Evolutionary conservation across 2,888 invertebrate species (phyloP).

Genomic region (Luperina nickerlii): DNA sequence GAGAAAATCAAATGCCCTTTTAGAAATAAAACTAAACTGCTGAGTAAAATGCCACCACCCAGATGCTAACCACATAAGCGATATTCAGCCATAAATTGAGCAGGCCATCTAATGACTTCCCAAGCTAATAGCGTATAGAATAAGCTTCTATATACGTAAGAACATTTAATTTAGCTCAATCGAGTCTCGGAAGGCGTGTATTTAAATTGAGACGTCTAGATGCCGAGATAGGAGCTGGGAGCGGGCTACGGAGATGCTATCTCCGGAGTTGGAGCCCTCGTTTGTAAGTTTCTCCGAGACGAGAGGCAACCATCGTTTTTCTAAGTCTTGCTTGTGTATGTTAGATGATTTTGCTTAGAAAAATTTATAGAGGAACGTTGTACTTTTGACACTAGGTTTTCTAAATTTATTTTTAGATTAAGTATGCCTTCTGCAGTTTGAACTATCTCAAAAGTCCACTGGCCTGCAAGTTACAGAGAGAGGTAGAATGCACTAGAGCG

Average conservation of each 20-base stretch:
- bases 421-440: neutral
- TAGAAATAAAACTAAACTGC: slow-evolving; percentile 52
- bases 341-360: slow-evolving; percentile 28
- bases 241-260: slow-evolving; percentile 79
- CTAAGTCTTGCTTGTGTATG: slow-evolving; percentile 39
- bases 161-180: slow-evolving; percentile 75
- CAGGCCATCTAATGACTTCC: slow-evolving; percentile 63
- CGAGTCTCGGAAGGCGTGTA: slow-evolving; percentile 73
- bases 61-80: slow-evolving; percentile 56
- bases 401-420: neutral
- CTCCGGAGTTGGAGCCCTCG: slow-evolving; percentile 69
- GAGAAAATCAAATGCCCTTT: slow-evolving; percentile 47
- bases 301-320: slow-evolving; percentile 61
- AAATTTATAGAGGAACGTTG: slow-evolving; percentile 25
- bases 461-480: slow-evolving; percentile 10
- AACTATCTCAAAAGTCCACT: neutral
- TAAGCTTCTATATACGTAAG: slow-evolving; percentile 64
- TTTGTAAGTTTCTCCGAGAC: slow-evolving; percentile 70
- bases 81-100: slow-evolving; percentile 62
- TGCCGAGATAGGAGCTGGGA: slow-evolving; percentile 80
- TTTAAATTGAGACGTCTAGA: slow-evolving; percentile 88
- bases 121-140: slow-evolving; percentile 63
- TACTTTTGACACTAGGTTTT: neutral
- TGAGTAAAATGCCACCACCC: slow-evolving; percentile 60
- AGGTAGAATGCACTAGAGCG: slow-evolving; percentile 47